A percentile compares a stretch with the other conserved stretches of the same genome.
These are phyloP conservation scores for Spea bombifrons DNA, from an alignment of 2,113 vertebrate species.

Conservation along the genomic window DNA sequence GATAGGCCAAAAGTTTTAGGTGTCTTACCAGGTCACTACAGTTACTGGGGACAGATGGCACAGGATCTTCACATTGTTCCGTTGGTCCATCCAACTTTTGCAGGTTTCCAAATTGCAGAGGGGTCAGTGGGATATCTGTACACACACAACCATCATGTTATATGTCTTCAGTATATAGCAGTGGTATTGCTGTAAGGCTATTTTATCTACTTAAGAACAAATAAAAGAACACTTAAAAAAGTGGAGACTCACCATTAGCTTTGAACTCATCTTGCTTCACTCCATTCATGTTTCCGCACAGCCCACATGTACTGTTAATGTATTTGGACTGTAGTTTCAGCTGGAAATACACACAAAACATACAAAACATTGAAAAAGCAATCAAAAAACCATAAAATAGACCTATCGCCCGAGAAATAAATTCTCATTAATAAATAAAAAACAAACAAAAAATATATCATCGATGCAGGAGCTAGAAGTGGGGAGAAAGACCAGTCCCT, in stretches of 20 bases:
- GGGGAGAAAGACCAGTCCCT: too few species aligned
- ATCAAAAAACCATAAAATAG: too few species aligned
- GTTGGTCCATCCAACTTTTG: conserved; percentile 64
- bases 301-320: conserved; percentile 25
- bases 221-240: neutral
- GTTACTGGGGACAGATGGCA: conserved; percentile 30
- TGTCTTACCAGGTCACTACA: conserved; percentile 58
- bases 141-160: neutral
- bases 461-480: too few species aligned
- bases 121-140: conserved; percentile 60
- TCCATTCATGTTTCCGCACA: conserved; percentile 36
- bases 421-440: too few species aligned
- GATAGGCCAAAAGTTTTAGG: too few species aligned
- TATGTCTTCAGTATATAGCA: neutral
- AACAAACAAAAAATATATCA: too few species aligned
- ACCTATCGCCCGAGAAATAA: too few species aligned
- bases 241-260: conserved; percentile 1
- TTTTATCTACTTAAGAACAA: neutral
- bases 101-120: conserved; percentile 62
- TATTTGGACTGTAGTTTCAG: conserved; percentile 23
- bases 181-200: neutral
- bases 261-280: conserved; percentile 13
- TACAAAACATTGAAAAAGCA: too few species aligned
- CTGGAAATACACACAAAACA: neutral
- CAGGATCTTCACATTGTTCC: conserved; percentile 52